phyloP scores from a whole-genome alignment of 2,113 vertebrate genomes.

The Peromyscus maniculatus region DNA sequence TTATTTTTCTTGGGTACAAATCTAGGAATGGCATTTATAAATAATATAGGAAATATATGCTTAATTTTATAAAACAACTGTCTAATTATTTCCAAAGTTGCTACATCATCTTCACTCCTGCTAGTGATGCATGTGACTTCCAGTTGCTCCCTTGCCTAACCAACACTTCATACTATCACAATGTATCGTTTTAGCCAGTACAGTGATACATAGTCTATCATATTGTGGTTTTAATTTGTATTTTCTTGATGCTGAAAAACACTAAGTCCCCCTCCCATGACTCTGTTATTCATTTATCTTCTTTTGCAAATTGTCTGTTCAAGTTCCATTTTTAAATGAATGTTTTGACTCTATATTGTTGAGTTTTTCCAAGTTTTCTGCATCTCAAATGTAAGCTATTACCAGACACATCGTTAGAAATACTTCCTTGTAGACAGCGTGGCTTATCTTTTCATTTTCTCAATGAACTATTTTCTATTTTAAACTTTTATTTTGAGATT shows the following conservation, averaged over 20 bases:
- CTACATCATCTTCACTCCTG: neutral
- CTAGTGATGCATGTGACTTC: neutral
- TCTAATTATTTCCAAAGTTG: neutral
- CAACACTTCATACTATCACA: neutral
- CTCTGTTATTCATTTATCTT: neutral
- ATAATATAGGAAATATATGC: neutral
- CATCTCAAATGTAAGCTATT: neutral
- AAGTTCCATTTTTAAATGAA: neutral
- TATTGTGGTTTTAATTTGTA: neutral
- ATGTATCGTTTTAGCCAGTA: neutral
- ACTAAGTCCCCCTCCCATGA: neutral
- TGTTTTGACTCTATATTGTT: neutral
- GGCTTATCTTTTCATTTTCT: neutral
- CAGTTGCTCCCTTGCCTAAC: neutral
- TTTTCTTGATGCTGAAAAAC: neutral
- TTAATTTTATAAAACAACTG: neutral
- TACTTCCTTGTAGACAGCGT: neutral
- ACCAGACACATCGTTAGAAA: neutral
- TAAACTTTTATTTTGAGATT: neutral
- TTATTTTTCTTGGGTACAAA: neutral
- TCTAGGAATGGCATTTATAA: neutral
- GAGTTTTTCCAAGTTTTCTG: neutral
- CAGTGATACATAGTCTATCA: neutral
- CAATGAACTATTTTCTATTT: neutral
- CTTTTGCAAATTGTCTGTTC: neutral